These are phyloP conservation scores for Conopomorpha cramerella DNA, from an alignment of 1,140 invertebrate genomes.

Conservation along the genomic window DNA sequence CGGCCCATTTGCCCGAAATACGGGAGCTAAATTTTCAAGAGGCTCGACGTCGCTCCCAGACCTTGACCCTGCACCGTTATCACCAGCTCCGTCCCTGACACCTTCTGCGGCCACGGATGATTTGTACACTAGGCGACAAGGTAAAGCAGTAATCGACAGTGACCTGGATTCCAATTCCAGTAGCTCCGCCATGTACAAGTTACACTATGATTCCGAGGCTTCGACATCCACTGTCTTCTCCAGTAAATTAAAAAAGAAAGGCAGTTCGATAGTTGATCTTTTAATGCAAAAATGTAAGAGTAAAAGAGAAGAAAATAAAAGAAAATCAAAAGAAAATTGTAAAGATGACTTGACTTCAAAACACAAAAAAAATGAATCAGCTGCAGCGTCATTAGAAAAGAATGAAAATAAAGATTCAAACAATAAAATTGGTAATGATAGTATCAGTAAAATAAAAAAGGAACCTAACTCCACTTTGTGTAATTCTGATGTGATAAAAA, in stretches of 20 bases:
- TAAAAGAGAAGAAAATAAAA: slow-evolving; percentile 62
- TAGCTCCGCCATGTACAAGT: slow-evolving; percentile 60
- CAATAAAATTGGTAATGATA: neutral
- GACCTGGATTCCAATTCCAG: slow-evolving; percentile 71
- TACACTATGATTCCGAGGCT: slow-evolving; percentile 70
- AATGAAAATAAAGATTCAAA: neutral
- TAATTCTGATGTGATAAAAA: no score
- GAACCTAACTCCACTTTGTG: no score
- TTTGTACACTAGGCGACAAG: slow-evolving; percentile 45
- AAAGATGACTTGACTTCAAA: slow-evolving; percentile 49
- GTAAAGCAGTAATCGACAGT: slow-evolving; percentile 60
- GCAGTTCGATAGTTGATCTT: slow-evolving; percentile 67
- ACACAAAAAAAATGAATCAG: slow-evolving; percentile 27
- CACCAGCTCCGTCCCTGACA: slow-evolving; percentile 65
- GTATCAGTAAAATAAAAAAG: slow-evolving; percentile 37
- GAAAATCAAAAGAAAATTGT: slow-evolving; percentile 61
- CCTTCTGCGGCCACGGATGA: slow-evolving; percentile 47
- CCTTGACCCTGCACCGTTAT: slow-evolving; percentile 69
- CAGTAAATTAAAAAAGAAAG: slow-evolving; percentile 57
- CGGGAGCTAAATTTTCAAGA: slow-evolving; percentile 25
- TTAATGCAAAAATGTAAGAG: slow-evolving; percentile 66
- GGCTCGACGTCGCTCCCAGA: slow-evolving; percentile 77
- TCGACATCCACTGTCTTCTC: slow-evolving; percentile 66
- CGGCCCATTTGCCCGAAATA: slow-evolving; percentile 33
- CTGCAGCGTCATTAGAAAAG: neutral